Percentiles rank a stretch among this genome's conserved stretches.
These are phyloP conservation scores for Oreochromis aureus DNA, from an alignment of 2,113 vertebrate genomes.

Conservation along the genomic window DNA sequence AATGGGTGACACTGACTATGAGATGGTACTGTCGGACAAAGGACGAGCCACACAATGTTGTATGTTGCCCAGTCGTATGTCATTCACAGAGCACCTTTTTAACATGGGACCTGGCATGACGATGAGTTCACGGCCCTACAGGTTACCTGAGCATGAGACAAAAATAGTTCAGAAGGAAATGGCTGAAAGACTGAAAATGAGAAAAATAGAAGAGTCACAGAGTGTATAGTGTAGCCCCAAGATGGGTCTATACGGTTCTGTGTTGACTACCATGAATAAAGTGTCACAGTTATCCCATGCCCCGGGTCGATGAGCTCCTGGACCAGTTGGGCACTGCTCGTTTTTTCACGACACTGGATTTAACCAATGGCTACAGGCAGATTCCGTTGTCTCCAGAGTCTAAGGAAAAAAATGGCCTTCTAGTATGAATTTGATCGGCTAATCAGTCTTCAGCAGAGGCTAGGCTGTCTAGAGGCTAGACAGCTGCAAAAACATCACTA, in stretches of 20 bases:
- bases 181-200: not conserved
- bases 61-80: not conserved
- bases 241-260: not conserved
- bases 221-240: not conserved
- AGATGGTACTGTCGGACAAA: not conserved
- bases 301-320: not conserved
- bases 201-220: not conserved
- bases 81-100: not conserved
- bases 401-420: not conserved
- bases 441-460: not conserved
- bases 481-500: not conserved
- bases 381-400: not conserved
- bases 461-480: not conserved
- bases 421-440: not conserved
- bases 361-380: not conserved
- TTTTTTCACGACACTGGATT: not conserved
- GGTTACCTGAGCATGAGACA: not conserved
- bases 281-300: not conserved
- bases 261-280: not conserved
- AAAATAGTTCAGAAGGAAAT: not conserved
- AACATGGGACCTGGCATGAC: not conserved
- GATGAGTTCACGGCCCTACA: not conserved
- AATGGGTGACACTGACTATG: not conserved
- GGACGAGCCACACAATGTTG: not conserved
- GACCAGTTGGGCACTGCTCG: not conserved